Evolutionary conservation across 1,140 invertebrate genomes (phyloP).

Genomic region (Drosophila mauritiana): DNA sequence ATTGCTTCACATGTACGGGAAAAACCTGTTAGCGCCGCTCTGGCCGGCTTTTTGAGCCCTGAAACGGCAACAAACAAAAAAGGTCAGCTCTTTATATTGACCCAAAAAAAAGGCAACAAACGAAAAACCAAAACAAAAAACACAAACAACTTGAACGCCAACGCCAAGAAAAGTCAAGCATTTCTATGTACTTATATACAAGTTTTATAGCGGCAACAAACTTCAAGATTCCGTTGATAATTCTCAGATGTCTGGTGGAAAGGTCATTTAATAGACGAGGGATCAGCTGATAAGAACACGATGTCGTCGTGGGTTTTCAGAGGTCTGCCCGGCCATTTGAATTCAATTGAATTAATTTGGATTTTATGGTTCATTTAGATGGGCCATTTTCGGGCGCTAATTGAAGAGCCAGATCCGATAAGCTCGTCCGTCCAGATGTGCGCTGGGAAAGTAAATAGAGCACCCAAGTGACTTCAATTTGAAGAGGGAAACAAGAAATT

Average conservation of each 20-base stretch:
- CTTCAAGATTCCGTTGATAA: conserved; percentile 51
- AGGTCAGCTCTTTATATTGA: conserved; percentile 70
- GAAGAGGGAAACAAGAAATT: conserved; percentile 5
- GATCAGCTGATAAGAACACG: conserved; percentile 52
- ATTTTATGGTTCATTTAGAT: conserved; percentile 48
- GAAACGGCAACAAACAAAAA: conserved; percentile 47
- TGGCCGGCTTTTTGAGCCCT: conserved; percentile 36
- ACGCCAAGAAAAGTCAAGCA: conserved; percentile 25
- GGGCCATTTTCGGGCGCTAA: conserved; percentile 47
- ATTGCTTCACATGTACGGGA: conserved; percentile 52
- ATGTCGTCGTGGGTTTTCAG: conserved; percentile 10
- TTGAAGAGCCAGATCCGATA: conserved; percentile 44
- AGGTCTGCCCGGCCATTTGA: conserved; percentile 29
- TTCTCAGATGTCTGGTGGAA: conserved; percentile 36
- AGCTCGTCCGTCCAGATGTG: conserved; percentile 5
- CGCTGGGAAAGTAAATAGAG: conserved; percentile 18
- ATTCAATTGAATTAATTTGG: conserved; percentile 60
- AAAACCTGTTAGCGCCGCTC: conserved; percentile 60
- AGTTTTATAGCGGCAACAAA: conserved; percentile 51
- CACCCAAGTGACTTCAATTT: background rate
- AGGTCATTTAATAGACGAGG: conserved; percentile 39
- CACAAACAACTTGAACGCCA: conserved; percentile 22
- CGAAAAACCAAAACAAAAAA: conserved; percentile 23
- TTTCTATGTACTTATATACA: conserved; percentile 16
- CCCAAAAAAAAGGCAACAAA: conserved; percentile 42